Evolutionary conservation across 1,140 invertebrate genomes (phyloP).

Genomic region (Aphelinus certus): DNA sequence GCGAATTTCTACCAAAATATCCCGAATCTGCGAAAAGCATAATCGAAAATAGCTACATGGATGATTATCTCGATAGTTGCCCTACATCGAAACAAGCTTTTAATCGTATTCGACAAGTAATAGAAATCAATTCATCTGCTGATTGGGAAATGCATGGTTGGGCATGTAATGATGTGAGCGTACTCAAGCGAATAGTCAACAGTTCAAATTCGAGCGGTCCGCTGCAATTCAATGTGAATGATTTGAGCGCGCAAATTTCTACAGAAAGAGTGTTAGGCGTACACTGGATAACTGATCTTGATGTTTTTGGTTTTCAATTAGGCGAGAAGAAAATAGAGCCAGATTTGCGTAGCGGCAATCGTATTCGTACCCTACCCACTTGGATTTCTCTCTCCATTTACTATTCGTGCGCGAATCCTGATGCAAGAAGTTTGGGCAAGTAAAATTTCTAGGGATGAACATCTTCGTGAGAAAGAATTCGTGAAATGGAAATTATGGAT

Average conservation of each 20-base stretch:
- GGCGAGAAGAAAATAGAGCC: neutral
- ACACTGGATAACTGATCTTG: conserved; percentile 1
- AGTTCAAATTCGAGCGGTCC: too few species aligned
- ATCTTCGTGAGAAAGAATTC: conserved; percentile 1
- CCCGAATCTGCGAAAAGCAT: conserved; percentile 9
- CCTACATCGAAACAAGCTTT: neutral
- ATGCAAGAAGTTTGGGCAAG: conserved; percentile 53
- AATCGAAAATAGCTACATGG: neutral
- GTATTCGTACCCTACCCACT: neutral
- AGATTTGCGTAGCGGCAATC: neutral
- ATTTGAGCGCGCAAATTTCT: too few species aligned
- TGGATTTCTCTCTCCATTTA: conserved; percentile 37
- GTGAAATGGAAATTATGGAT: neutral
- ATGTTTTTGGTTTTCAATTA: neutral
- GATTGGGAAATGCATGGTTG: conserved; percentile 38
- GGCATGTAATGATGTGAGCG: conserved; percentile 4
- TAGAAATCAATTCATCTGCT: conserved; percentile 3
- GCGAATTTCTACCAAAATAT: neutral
- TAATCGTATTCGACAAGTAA: conserved; percentile 9
- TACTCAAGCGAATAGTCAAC: neutral
- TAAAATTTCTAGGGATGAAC: conserved; percentile 33
- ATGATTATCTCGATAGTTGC: neutral
- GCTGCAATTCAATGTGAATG: too few species aligned
- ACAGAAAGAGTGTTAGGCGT: conserved; percentile 35
- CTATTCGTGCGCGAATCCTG: conserved; percentile 54